A percentile compares a stretch with the other conserved stretches of the same genome.
Conservation (phyloP, 2,797 vertebrate genomes). For the Monodelphis domestica region DNA sequence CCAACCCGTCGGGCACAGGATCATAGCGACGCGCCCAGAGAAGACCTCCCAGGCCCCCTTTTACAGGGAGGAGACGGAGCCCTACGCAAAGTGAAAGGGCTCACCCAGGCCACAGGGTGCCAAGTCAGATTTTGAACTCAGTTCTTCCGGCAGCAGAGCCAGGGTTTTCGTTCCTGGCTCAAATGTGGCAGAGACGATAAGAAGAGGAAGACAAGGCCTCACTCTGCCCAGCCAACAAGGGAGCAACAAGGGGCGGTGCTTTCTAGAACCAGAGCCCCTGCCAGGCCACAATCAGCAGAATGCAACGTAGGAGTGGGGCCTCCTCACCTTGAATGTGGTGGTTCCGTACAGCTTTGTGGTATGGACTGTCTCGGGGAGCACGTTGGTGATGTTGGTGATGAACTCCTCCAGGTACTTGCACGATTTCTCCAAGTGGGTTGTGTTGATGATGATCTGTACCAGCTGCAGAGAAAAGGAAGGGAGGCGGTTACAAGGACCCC, state of each 20-base stretch:
- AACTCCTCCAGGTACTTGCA: slow-evolving; percentile 97
- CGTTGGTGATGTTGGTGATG: slow-evolving; percentile 97
- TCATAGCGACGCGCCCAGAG: no score
- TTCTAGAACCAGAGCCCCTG: not conserved
- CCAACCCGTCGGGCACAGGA: no score
- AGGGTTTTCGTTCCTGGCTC: not conserved
- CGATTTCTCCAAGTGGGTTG: slow-evolving; percentile 96
- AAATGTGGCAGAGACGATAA: not conserved
- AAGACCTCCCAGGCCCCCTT: no score
- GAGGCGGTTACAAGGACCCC: not conserved
- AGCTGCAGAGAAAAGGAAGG: slow-evolving; percentile 85
- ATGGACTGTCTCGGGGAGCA: slow-evolving; percentile 93
- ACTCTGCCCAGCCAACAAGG: slow-evolving; percentile 24
- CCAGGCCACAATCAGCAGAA: not conserved
- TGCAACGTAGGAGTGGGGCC: fast-evolving
- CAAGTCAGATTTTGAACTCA: no score
- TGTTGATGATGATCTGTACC: slow-evolving; percentile 98
- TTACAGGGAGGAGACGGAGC: no score
- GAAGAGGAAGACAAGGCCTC: not conserved
- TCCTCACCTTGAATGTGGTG: slow-evolving; percentile 95
- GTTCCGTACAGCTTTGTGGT: slow-evolving; percentile 96
- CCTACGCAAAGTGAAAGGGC: no score
- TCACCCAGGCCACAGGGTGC: no score
- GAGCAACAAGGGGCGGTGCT: not conserved
- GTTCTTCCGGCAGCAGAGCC: no score